These are phyloP conservation scores for Physeter macrocephalus DNA, from an alignment of 2,113 vertebrate genomes.

Conservation along the genomic window DNA sequence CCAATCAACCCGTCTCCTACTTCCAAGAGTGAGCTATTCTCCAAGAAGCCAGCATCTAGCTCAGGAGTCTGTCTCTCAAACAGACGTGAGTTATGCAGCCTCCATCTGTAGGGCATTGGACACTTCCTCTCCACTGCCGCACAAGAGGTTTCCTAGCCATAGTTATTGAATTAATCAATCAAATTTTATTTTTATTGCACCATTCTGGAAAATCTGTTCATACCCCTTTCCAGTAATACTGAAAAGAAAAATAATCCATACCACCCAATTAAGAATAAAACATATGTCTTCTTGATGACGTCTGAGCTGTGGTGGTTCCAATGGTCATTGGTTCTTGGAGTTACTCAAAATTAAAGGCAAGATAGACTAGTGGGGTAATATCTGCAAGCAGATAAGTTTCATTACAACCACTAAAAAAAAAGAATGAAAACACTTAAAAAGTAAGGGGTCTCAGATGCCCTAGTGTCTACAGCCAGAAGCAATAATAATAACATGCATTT, in stretches of 20 bases:
- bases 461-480: conserved; percentile 25
- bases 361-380: not conserved
- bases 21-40: not conserved
- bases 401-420: not conserved
- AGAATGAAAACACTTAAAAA: not conserved
- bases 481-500: conserved; percentile 27
- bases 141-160: conserved; percentile 65
- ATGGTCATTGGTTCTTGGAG: conserved; percentile 46
- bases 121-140: conserved; percentile 66
- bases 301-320: conserved; percentile 53
- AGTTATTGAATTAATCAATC: conserved; percentile 80
- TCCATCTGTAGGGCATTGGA: conserved; percentile 25
- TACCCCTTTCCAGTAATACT: conserved; percentile 78
- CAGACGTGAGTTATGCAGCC: not conserved
- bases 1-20: not conserved
- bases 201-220: conserved; percentile 78
- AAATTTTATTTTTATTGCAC: conserved; percentile 78
- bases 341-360: conserved; percentile 44
- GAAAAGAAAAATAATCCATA: conserved; percentile 77
- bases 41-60: not conserved
- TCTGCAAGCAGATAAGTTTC: not conserved
- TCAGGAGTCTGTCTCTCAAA: not conserved
- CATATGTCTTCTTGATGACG: conserved; percentile 73
- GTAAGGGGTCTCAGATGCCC: conserved; percentile 9
- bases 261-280: conserved; percentile 75